Percentiles rank a stretch among this genome's conserved stretches.
Conservation (phyloP, 35 echinoderm and acorn worm genomes). For the Lytechinus variegatus region DNA sequence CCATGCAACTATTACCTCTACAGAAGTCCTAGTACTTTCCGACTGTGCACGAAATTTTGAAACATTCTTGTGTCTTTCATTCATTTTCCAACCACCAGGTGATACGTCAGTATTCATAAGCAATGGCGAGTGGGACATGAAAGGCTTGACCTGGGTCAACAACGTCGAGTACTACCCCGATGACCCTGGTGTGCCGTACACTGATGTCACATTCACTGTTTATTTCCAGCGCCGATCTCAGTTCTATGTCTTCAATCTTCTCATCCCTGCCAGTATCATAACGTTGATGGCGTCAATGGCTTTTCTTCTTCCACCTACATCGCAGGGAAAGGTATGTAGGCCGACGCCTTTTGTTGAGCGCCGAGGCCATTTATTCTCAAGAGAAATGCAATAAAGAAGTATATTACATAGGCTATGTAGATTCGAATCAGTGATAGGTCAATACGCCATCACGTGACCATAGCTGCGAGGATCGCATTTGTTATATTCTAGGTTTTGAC, state of each 20-base stretch:
- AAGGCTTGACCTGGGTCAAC: conserved; percentile 54
- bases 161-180: conserved; percentile 92
- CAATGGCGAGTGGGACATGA: conserved; percentile 99
- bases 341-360: no score
- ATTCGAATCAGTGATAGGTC: no score
- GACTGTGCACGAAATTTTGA: no score
- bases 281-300: conserved; percentile 84
- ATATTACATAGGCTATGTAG: no score
- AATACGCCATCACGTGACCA: no score
- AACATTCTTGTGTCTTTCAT: no score
- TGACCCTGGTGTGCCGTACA: conserved; percentile 86
- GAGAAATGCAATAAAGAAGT: no score
- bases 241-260: conserved; percentile 94
- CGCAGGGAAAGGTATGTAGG: conserved; percentile 79
- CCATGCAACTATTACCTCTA: no score
- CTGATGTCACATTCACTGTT: conserved; percentile 86
- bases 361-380: no score
- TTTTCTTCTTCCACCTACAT: conserved; percentile 88
- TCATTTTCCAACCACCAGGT: conserved; percentile 52
- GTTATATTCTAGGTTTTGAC: no score
- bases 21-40: no score
- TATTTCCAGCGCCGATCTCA: conserved; percentile 80
- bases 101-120: conserved; percentile 76
- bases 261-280: conserved; percentile 83
- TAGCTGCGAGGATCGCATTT: no score